phyloP scores from a whole-genome alignment of 1,140 invertebrate species.

The Drosophila guanche region DNA sequence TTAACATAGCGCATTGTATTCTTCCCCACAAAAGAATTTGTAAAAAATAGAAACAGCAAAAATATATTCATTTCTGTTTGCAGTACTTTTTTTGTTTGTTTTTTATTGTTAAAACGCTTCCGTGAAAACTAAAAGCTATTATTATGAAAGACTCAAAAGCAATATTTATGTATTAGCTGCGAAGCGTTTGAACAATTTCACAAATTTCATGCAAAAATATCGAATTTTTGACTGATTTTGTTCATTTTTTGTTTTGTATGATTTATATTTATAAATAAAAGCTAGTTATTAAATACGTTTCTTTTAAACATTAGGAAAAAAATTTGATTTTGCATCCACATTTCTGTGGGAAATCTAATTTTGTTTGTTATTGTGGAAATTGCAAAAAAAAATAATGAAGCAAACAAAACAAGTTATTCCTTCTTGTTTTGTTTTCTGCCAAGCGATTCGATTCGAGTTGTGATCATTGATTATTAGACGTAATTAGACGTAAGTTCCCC shows the following conservation, averaged over 20 bases:
- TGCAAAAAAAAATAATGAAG: conserved; percentile 25
- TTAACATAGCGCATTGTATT: conserved; percentile 71
- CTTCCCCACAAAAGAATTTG: conserved; percentile 33
- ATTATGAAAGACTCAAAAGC: conserved; percentile 80
- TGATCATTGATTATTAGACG: conserved; percentile 74
- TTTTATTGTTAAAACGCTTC: conserved; percentile 16
- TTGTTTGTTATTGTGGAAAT: conserved; percentile 6
- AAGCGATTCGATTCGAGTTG: conserved; percentile 72
- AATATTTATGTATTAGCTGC: conserved; percentile 53
- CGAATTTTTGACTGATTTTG: conserved; percentile 2
- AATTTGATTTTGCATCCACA: conserved; percentile 27
- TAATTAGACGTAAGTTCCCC: conserved; percentile 18
- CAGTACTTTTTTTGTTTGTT: conserved; percentile 7
- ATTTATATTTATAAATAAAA: conserved; percentile 54
- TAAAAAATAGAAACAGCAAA: conserved; percentile 9
- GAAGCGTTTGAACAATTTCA: conserved; percentile 44
- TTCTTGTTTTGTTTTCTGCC: conserved; percentile 29
- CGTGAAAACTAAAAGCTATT: conserved; percentile 25
- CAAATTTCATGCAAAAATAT: conserved; percentile 52
- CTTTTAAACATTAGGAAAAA: conserved; percentile 60
- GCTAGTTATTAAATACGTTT: conserved; percentile 68
- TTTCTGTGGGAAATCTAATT: conserved; percentile 31
- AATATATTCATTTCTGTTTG: conserved; percentile 6
- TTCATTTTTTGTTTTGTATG: conserved; percentile 22
- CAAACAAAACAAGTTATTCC: conserved; percentile 13